Base-by-base conservation (phyloP, 64 coral and sea anemone genomes). In the Montipora sp. region DNA sequence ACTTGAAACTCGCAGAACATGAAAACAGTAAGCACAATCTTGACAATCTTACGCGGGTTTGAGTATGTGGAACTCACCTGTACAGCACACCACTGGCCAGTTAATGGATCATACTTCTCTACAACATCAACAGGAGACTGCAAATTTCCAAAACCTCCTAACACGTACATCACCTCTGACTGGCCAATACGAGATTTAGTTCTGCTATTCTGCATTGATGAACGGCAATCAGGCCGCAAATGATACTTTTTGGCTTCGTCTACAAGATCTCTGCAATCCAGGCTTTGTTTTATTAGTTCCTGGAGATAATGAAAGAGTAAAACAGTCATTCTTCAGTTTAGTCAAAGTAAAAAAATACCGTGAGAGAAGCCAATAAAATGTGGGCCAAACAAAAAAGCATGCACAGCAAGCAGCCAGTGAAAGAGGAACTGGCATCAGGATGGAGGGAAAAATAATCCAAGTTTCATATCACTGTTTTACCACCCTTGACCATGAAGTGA, bases 211-310 rank as follows among this genome's bases (percentile, higher is more conserved):
- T 98, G 94, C 94, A 98, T 90, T 14, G 84, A 68, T 18, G 88
- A 55, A 59, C 97, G 94, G 66, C 97, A 98, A 83, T 98, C 97
- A 16, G 97, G 97, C 80, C 97, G 82, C 77, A 98, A 79, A 55
- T 98, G 97, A 84, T 92, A 98, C 55, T 92, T 98, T 67, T 98
- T 98, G n/a, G 97, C 97, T 80, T 98, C 97, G 81, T 98, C 97
- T 7, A 98, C 91, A n/a, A 98, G 84, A 63, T 98, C 97, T 67
- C 97, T 92, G 63, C 97, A 98, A 46, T 93, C 94, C 69, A 93
- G 86, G 80, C 92, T 98, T 84, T 83, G 91, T 23, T 60, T 93
- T 48, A 98, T 96, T 5, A 96, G 75, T 73, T 87, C 71, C 97
- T 98, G 58, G 14, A 57, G 55, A 57, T 23, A 57, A 36, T 75